Conservation (phyloP, 2,797 vertebrate genomes). For the Telmatherina bonti region DNA sequence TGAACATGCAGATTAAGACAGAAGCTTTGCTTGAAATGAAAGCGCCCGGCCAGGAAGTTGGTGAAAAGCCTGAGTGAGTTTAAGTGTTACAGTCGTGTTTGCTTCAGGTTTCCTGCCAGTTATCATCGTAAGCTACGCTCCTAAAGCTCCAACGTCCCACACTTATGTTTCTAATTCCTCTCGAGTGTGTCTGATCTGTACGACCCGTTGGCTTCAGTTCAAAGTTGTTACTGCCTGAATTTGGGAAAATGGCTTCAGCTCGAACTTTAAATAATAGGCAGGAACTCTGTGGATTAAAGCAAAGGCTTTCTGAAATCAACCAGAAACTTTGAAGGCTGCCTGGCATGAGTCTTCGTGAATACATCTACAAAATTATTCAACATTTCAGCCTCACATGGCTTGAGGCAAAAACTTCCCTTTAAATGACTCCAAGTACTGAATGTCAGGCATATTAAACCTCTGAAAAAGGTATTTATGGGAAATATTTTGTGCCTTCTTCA, state of each 20-base stretch:
- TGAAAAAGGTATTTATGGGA: too few relatives aligned
- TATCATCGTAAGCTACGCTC: neutral
- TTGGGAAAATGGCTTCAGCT: neutral
- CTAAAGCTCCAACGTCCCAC: neutral
- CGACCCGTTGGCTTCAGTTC: neutral
- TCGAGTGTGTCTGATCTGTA: neutral
- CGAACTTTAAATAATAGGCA: neutral
- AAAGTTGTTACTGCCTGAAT: neutral
- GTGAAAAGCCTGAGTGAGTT: neutral
- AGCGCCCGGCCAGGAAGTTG: neutral
- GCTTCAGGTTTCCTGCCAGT: neutral
- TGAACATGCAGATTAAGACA: slow-evolving; percentile 3
- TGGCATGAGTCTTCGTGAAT: too few relatives aligned
- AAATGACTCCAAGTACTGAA: too few relatives aligned
- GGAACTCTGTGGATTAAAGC: neutral
- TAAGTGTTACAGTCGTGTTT: neutral
- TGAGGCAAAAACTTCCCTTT: neutral
- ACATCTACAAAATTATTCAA: too few relatives aligned
- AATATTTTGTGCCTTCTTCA: too few relatives aligned
- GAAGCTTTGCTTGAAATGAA: neutral
- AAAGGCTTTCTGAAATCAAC: neutral
- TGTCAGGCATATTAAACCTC: too few relatives aligned
- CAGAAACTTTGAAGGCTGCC: neutral
- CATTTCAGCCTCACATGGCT: neutral
- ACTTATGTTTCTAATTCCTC: neutral